A percentile compares a stretch with the other conserved stretches of the same genome.
Evolutionary conservation across 2,888 invertebrate species (phyloP).

Genomic region (Nephrocerus scutellatus): DNA sequence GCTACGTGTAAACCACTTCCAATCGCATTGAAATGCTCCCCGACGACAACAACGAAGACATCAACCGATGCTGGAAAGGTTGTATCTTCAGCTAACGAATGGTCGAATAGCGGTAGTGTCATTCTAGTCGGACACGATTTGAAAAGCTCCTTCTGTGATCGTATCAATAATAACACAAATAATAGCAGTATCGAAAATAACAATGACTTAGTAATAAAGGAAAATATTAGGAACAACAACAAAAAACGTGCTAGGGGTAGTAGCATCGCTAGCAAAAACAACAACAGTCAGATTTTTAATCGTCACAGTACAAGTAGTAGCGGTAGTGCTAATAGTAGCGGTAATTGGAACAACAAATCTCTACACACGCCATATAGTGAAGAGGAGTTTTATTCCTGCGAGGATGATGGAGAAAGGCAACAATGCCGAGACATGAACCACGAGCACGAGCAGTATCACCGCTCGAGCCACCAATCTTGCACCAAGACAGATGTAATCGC

Average conservation of each 20-base stretch:
- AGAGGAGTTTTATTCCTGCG: conserved; percentile 20
- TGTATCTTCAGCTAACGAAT: conserved; percentile 25
- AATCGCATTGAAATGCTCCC: conserved; percentile 30
- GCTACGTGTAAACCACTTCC: conserved; percentile 30
- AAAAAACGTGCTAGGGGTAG: too few relatives aligned
- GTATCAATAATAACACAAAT: conserved; percentile 21
- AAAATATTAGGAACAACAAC: too few relatives aligned
- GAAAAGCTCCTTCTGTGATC: conserved; percentile 29
- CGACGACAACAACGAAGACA: too few relatives aligned
- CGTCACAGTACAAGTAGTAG: conserved; percentile 17
- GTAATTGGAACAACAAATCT: conserved; percentile 8
- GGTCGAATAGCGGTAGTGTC: conserved; percentile 36
- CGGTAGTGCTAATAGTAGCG: conserved; percentile 16
- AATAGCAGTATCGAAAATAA: conserved; percentile 10
- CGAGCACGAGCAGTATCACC: background rate
- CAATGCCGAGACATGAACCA: conserved; percentile 1
- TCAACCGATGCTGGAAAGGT: conserved; percentile 21
- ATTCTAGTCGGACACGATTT: conserved; percentile 31
- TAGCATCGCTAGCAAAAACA: too few relatives aligned
- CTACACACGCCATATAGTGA: conserved; percentile 13
- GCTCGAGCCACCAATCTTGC: conserved; percentile 9
- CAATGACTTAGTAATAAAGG: too few relatives aligned
- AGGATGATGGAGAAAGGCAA: conserved; percentile 16
- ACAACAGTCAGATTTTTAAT: too few relatives aligned
- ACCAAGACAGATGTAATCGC: conserved; percentile 19